Evolutionary conservation across 2,888 invertebrate species (phyloP), one percentile per base, ranked within the genome.

Genomic region (Trachelus troglodyta): DNA sequence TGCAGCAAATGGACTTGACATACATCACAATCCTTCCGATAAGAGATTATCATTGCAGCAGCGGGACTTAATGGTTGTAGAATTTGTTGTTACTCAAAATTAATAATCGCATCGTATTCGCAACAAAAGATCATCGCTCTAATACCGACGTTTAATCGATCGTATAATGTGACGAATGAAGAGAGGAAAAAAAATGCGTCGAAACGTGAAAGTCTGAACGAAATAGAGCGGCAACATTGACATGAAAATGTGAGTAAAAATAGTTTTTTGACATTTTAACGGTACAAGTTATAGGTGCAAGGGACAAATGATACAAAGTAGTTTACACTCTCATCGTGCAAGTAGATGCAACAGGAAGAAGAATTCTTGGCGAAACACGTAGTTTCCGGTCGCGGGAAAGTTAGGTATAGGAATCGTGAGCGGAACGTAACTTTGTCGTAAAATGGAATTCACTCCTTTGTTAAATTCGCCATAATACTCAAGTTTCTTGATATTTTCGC

Each of bases 161-260:
- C 40, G 30, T 34, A 6, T 69, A 68, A 11, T 9, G 73, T 33
- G 34, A 75, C 23, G 69, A 30, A n/a, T 69, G 34, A 35, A 69
- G 40, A 56, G 15, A 23, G 56, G 9, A 56, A 56, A 23, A 56
- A 56, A 56, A 9, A 34, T 56, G 9, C 75, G 34, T 33, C 31
- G 37, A 33, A 35, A 77, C 83, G 85, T 81, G 87, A 86, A 85
- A 86, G 85, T 85, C 82, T 73, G 69, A 33, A 83, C 71, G 84
- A 86, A 86, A 86, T 84, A 87, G 85, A 87, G 84, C 84, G 84
- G 84, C 84, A 86, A 86, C 78, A 81, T 82, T 82, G 80, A 80
- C 77, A 80, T 74, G 80, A 79, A 80, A 79, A 74, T 35, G 4
- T 33, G 40, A 33, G 37, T 31, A 33, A 37, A 31, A 30, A 76